Conservation (phyloP, 2,797 vertebrate genomes). For the Acomys russatus region DNA sequence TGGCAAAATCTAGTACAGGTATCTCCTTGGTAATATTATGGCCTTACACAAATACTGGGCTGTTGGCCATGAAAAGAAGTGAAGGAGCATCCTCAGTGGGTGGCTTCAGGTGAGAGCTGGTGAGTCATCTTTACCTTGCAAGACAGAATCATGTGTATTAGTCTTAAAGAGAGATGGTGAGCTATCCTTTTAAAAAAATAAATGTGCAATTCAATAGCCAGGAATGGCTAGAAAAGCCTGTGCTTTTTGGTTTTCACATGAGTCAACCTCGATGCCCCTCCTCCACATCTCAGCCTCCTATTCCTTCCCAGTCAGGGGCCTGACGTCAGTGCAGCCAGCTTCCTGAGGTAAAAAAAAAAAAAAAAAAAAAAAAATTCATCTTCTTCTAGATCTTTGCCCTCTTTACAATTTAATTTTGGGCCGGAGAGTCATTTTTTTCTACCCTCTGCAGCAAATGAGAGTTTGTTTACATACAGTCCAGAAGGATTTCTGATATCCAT, state of each 20-base stretch:
- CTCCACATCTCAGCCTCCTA: not conserved
- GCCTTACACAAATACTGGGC: not conserved
- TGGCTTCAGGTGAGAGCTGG: too few relatives aligned
- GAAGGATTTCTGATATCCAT: slow-evolving; percentile 24
- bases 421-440: not conserved
- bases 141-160: not conserved
- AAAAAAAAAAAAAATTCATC: not conserved
- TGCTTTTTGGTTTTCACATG: not conserved
- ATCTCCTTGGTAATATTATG: not conserved
- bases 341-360: not conserved
- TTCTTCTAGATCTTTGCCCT: slow-evolving; percentile 37
- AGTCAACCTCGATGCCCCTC: not conserved
- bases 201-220: not conserved
- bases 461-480: not conserved
- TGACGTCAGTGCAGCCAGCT: not conserved
- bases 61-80: not conserved
- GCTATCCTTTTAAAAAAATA: not conserved
- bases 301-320: not conserved
- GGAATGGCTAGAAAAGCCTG: not conserved
- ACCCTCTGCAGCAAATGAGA: not conserved
- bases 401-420: slow-evolving; percentile 40
- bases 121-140: not conserved
- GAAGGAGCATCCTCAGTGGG: not conserved
- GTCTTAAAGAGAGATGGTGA: not conserved
- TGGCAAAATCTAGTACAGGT: not conserved